Percentiles rank a stretch among this genome's conserved stretches.
phyloP scores from a whole-genome alignment of 2,888 invertebrate genomes.

The Athalia rosae region DNA sequence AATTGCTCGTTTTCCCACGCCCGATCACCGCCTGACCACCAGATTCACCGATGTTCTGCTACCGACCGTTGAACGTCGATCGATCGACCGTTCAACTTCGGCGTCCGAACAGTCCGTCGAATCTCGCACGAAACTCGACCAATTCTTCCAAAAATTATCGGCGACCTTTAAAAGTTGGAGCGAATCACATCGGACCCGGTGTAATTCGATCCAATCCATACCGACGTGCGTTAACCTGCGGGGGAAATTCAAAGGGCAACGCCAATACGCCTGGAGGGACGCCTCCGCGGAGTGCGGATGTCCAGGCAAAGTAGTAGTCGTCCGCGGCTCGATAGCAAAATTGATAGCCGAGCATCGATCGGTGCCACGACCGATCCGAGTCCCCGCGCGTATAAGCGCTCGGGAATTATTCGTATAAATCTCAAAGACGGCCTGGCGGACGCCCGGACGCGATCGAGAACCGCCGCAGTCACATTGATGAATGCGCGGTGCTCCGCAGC shows the following conservation, averaged over 20 bases:
- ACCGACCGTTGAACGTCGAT: slow-evolving; percentile 14
- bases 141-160: too few species aligned
- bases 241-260: slow-evolving; percentile 40
- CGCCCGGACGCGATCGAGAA: slow-evolving; percentile 45
- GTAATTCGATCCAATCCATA: slow-evolving; percentile 45
- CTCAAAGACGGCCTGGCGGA: slow-evolving; percentile 43
- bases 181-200: background rate
- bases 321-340: slow-evolving; percentile 24
- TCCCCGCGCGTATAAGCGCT: slow-evolving; percentile 44
- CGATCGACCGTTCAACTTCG: slow-evolving; percentile 16
- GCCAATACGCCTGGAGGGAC: slow-evolving; percentile 39
- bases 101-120: background rate
- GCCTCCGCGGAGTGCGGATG: slow-evolving; percentile 32
- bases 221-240: slow-evolving; percentile 45
- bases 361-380: slow-evolving; percentile 22
- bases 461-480: slow-evolving; percentile 35
- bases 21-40: slow-evolving; percentile 15
- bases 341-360: slow-evolving; percentile 44
- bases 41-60: slow-evolving; percentile 5
- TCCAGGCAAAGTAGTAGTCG: slow-evolving; percentile 39
- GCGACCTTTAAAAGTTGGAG: slow-evolving; percentile 4
- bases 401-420: slow-evolving; percentile 45
- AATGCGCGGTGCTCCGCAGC: slow-evolving; percentile 37
- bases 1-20: slow-evolving; percentile 46
- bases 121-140: background rate